Evolutionary conservation across 2,113 vertebrate genomes (phyloP), one percentile per base, ranked within the genome.

Genomic region (Apteryx owenii): DNA sequence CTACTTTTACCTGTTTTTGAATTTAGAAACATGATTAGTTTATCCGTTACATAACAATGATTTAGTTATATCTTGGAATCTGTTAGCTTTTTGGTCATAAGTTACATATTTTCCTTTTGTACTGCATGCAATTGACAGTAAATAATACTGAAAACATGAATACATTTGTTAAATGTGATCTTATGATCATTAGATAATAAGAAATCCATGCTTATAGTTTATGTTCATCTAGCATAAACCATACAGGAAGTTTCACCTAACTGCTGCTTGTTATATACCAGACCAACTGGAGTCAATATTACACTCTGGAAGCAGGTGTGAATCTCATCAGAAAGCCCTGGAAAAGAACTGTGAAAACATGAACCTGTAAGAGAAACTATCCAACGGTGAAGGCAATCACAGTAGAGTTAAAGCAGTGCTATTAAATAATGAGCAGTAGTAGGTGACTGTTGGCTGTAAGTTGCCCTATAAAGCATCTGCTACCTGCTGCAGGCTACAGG

Each of bases 361-460:
- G 66, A 91, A 75, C 81, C 58, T 88, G 33, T 83, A 88, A 69
- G 75, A 91, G 84, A 95, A 92, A 58, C 72, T 66, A 61, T 50
- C 85, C 80, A 95, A 36, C 40, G 42, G 73, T 48, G 90, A 93
- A 81, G 66, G 65, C 71, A 89, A 86, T 79, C 53, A 54, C 62
- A 42, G 78, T 6, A 75, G 54, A 78, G 51, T 93, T 88, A 87
- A 87, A 88, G 65, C 51, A 68, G 40, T 83, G 78, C 79, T 90
- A 94, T 96, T 96, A 97, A 97, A 93, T 96, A 97, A 95, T 83
- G 87, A 96, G 85, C 73, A 95, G 73, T 77, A 73, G 91, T 51
- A 88, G 89, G 83, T 90, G 92, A 97, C 66, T 87, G 64, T 62
- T 89, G 91, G 83, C 65, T 96, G 56, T 80, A 77, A 85, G 71